Evolutionary conservation across 1,140 invertebrate species (phyloP).

Genomic region (Lycorma delicatula): DNA sequence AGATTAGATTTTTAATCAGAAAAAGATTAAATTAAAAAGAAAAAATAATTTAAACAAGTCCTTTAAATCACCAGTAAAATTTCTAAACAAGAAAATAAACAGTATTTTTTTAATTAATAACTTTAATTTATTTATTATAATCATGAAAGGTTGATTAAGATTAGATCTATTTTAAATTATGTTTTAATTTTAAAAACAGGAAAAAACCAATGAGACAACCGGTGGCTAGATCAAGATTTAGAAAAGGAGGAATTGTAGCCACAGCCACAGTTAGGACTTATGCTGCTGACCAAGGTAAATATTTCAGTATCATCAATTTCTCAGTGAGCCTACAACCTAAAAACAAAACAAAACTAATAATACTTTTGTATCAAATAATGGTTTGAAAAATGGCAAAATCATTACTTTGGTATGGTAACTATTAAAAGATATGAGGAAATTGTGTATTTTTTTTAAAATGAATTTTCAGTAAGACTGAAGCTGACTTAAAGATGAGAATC

Average conservation of each 20-base stretch:
- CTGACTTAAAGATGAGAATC: no score
- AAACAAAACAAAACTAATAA: slow-evolving; percentile 34
- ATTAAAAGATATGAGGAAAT: neutral
- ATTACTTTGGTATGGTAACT: neutral
- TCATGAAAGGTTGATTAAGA: slow-evolving; percentile 16
- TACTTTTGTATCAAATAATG: slow-evolving; percentile 19
- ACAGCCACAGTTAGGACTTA: slow-evolving; percentile 37
- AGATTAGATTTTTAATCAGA: no score
- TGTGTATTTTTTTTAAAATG: neutral
- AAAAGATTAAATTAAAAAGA: no score
- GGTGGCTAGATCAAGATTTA: slow-evolving; percentile 42
- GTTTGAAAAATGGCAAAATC: neutral
- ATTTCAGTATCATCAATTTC: no score
- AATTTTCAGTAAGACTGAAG: neutral
- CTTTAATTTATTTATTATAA: slow-evolving; percentile 33
- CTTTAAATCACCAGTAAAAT: no score
- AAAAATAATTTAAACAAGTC: no score
- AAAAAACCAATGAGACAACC: slow-evolving; percentile 34
- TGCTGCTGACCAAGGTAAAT: slow-evolving; percentile 1
- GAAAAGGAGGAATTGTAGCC: slow-evolving; percentile 48
- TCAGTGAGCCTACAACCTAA: no score
- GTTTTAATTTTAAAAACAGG: slow-evolving; percentile 26
- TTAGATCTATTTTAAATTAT: no score
- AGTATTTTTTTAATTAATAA: slow-evolving; percentile 4
- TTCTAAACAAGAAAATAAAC: no score